These are phyloP conservation scores for Polylopha cassiicola DNA, from an alignment of 2,888 invertebrate species.

Conservation along the genomic window DNA sequence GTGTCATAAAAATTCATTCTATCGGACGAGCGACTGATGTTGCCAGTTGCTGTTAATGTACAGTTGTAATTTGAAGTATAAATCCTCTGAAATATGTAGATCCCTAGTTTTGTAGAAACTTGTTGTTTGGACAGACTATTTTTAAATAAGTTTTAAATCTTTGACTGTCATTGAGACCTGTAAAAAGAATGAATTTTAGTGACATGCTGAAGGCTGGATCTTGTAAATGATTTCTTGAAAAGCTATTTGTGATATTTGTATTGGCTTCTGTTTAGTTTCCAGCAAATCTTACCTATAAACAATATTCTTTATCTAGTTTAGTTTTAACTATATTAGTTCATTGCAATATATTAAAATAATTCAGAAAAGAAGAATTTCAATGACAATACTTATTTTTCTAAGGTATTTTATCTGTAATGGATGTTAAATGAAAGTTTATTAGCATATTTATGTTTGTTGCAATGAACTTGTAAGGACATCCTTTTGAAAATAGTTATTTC, in stretches of 20 bases:
- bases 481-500: constrained; percentile 49
- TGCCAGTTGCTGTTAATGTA: constrained; percentile 56
- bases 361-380: constrained; percentile 37
- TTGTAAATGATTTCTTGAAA: constrained; percentile 50
- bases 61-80: constrained; percentile 71
- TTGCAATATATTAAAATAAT: constrained; percentile 44
- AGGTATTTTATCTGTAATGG: constrained; percentile 48
- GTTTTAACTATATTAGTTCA: constrained; percentile 39
- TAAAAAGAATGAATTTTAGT: constrained; percentile 69
- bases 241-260: constrained; percentile 67
- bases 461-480: constrained; percentile 55
- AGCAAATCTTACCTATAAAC: constrained; percentile 31
- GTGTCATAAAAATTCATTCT: constrained; percentile 63
- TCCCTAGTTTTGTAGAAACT: constrained; percentile 64
- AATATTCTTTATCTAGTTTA: constrained; percentile 28
- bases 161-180: constrained; percentile 62
- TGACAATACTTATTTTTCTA: constrained; percentile 50
- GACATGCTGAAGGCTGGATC: constrained; percentile 44
- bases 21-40: constrained; percentile 42
- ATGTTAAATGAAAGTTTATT: constrained; percentile 38
- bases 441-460: constrained; percentile 38
- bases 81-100: constrained; percentile 64
- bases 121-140: constrained; percentile 65
- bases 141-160: constrained; percentile 73
- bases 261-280: constrained; percentile 43